phyloP scores from a whole-genome alignment of 2,888 invertebrate genomes.

The Meteorus colon region DNA sequence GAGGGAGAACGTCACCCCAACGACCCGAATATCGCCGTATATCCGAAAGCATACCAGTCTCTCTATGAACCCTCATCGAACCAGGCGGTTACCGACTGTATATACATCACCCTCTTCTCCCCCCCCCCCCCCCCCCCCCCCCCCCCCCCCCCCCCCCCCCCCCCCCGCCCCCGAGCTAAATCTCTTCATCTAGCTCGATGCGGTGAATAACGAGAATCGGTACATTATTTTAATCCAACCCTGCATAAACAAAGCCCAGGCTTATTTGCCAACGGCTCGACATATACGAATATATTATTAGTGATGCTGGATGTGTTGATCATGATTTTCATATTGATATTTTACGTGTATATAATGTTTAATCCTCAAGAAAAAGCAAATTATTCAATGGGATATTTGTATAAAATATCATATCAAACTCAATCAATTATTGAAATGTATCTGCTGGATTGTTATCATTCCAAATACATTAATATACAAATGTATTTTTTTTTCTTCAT shows the following conservation, averaged over 20 bases:
- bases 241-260: conserved; percentile 46
- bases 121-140: too few relatives aligned
- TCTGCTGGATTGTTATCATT: background rate
- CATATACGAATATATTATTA: conserved; percentile 33
- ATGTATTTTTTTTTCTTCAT: background rate
- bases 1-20: conserved; percentile 12
- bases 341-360: background rate
- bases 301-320: conserved; percentile 29
- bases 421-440: background rate
- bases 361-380: background rate
- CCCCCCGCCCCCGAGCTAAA: conserved; percentile 52
- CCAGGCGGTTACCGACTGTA: background rate
- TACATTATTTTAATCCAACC: conserved; percentile 68
- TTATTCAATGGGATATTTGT: background rate
- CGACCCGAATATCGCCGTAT: conserved; percentile 39
- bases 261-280: conserved; percentile 35
- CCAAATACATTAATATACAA: background rate
- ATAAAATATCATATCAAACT: background rate
- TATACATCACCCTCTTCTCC: background rate
- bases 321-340: background rate
- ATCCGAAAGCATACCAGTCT: conserved; percentile 21
- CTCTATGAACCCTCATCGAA: conserved; percentile 37
- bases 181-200: conserved; percentile 62
- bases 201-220: conserved; percentile 54
- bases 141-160: too few relatives aligned